Conservation (phyloP, 2,888 invertebrate genomes). For the Netelia virgata region DNA sequence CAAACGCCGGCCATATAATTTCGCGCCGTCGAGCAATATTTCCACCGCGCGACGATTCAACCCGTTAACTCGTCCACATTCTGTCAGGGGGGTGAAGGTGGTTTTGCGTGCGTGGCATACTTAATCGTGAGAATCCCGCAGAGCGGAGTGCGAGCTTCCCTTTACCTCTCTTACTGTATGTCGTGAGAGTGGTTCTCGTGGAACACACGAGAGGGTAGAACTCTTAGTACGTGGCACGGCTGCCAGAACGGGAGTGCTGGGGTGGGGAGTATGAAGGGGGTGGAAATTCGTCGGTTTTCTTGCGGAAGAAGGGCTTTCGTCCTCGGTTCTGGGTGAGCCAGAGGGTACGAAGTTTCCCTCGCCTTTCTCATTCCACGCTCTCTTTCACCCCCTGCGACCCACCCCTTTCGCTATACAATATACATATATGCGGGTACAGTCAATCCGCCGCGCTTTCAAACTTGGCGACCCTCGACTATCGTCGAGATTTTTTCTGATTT, state of each 20-base stretch:
- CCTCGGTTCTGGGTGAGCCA: slow-evolving; percentile 22
- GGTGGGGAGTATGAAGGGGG: slow-evolving; percentile 9
- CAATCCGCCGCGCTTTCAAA: slow-evolving; percentile 50
- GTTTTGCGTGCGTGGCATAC: slow-evolving; percentile 64
- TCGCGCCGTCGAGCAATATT: background rate
- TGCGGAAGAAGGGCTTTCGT: slow-evolving; percentile 45
- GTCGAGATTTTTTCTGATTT: slow-evolving; percentile 49
- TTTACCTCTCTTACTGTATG: slow-evolving; percentile 15
- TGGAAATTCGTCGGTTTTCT: slow-evolving; percentile 37
- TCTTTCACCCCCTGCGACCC: background rate
- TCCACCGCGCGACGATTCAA: slow-evolving; percentile 23
- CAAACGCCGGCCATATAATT: background rate
- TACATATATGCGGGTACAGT: slow-evolving; percentile 18
- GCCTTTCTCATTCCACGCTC: slow-evolving; percentile 28
- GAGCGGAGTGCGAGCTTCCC: background rate
- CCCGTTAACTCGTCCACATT: slow-evolving; percentile 64
- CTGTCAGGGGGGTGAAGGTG: background rate
- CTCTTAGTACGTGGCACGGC: slow-evolving; percentile 16
- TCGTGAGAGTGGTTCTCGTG: slow-evolving; percentile 42
- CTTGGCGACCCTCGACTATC: slow-evolving; percentile 57
- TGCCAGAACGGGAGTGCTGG: slow-evolving; percentile 4
- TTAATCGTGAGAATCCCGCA: slow-evolving; percentile 65
- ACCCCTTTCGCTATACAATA: background rate
- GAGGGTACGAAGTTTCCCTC: slow-evolving; percentile 41
- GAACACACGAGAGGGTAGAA: slow-evolving; percentile 30